Evolutionary conservation across 2,113 vertebrate genomes (phyloP), one percentile per base, ranked within the genome.

Genomic region (Formicarius rufipectus): DNA sequence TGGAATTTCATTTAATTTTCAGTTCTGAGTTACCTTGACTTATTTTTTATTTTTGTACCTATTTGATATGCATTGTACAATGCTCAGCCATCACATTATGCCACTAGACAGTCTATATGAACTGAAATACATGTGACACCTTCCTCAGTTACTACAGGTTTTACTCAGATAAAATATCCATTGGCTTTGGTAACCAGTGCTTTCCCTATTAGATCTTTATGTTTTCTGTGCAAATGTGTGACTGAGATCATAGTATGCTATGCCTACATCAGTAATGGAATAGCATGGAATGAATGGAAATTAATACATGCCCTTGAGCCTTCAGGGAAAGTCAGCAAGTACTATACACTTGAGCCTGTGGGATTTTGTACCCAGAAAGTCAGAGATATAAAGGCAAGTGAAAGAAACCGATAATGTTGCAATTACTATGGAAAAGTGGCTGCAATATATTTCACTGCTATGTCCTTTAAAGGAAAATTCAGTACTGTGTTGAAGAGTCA

Each of bases 401-500:
- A 69, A 88, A 85, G 25, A 87, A 96, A 69, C 20, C n/a, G 50
- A 39, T 87, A 87, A 58, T 0, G 1, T 31, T n/a, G 7, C 25
- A 40, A 82, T 87, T 76, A 35, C 21, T 84, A 7, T 39, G 30
- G 62, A 73, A 64, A 89, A 79, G 55, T 37, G 33, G 21, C 13
- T 83, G 76, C 42, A 72, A 67, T 68, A 44, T 56, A 35, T 77
- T 84, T 71, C 52, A 62, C 10, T 83, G 55, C 10, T 58, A 47
- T 19, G n/a, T 74, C 33, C 23, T 89, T 80, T 83, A 86, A 79
- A 63, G 50, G 27, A 88, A 91, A 96, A 58, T 77, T 25, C 13
- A 69, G 27, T 58, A 39, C 33, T 80, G 5, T 64, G 16, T 35
- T 84, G 19, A 87, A 91, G 42, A 84, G 24, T 58, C 77, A 47